phyloP scores from a whole-genome alignment of 2,888 invertebrate species.

The Leucozona laternaria region DNA sequence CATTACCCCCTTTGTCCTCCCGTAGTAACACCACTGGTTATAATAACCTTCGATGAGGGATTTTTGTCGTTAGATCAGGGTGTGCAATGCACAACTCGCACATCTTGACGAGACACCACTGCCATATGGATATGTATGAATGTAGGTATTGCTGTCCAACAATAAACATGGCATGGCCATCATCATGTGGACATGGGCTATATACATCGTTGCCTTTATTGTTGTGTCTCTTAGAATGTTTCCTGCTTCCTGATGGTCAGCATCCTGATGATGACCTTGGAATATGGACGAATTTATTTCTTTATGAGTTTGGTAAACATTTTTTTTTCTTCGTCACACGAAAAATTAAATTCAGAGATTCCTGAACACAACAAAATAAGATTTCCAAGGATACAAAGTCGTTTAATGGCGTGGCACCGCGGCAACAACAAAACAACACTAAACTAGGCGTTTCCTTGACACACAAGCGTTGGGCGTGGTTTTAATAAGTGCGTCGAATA shows the following conservation, averaged over 20 bases:
- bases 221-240: background rate
- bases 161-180: background rate
- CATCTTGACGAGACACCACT: too few species aligned
- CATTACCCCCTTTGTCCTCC: too few species aligned
- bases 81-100: too few species aligned
- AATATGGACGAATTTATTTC: background rate
- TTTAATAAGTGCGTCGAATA: conserved; percentile 38
- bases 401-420: background rate
- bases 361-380: background rate
- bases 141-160: background rate
- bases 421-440: background rate
- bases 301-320: background rate
- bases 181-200: background rate
- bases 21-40: too few species aligned
- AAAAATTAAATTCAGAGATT: background rate
- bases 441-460: conserved; percentile 28
- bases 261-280: background rate
- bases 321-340: background rate
- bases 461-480: conserved; percentile 33
- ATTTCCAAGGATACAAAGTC: background rate
- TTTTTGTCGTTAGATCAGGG: too few species aligned
- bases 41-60: too few species aligned
- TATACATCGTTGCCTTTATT: background rate
- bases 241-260: background rate
- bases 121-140: too few species aligned